Conservation (phyloP, 2,888 invertebrate species). For the Psococerastis gibbosa region DNA sequence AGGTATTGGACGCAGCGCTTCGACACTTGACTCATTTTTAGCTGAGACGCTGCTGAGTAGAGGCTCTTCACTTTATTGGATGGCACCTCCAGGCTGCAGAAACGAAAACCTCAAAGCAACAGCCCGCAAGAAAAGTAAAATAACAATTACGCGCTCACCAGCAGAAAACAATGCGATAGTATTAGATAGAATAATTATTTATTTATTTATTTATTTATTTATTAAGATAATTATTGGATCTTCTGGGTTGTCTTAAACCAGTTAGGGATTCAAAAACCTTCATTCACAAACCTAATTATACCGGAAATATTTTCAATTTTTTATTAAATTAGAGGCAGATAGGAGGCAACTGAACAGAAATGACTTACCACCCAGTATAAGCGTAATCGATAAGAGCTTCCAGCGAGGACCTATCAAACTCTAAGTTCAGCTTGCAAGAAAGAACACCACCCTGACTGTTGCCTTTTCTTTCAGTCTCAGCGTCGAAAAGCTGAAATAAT, state of each 20-base stretch:
- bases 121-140: constrained; percentile 1
- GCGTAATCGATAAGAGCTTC: constrained; percentile 62
- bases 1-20: constrained; percentile 50
- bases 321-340: too few species aligned
- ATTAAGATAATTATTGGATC: not conserved
- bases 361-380: constrained; percentile 47
- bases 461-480: constrained; percentile 31
- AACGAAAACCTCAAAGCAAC: constrained; percentile 10
- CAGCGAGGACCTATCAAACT: constrained; percentile 45
- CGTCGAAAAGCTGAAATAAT: constrained; percentile 51
- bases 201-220: constrained; percentile 3
- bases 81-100: constrained; percentile 30
- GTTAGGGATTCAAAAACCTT: too few species aligned
- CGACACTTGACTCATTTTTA: constrained; percentile 57
- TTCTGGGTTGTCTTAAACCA: constrained; percentile 9
- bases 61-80: constrained; percentile 46
- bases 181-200: too few species aligned
- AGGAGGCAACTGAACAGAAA: constrained; percentile 25
- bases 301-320: too few species aligned
- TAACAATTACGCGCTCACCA: too few species aligned
- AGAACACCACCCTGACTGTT: constrained; percentile 28
- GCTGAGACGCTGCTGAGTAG: constrained; percentile 57
- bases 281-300: too few species aligned
- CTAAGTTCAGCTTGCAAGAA: constrained; percentile 41
- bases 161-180: too few species aligned